Evolutionary conservation across 2,888 invertebrate species (phyloP).

Genomic region (Ophraella communa): DNA sequence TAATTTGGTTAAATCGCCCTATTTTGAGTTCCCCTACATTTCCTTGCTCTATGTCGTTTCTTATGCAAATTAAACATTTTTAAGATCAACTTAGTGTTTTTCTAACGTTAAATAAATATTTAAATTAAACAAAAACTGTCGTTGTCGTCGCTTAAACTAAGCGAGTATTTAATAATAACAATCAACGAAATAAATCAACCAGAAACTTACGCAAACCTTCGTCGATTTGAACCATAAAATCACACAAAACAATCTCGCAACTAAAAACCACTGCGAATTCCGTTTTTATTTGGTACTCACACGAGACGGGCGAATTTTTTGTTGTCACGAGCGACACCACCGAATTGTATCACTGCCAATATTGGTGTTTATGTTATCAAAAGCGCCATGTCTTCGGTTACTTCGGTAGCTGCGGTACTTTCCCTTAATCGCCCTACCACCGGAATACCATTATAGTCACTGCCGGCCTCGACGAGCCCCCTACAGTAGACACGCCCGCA

Average conservation of each 20-base stretch:
- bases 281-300: background rate
- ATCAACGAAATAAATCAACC: background rate
- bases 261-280: background rate
- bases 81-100: too few relatives aligned
- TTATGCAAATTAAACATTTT: too few relatives aligned
- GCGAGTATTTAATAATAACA: too few relatives aligned
- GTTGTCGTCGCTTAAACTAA: background rate
- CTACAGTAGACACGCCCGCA: constrained; percentile 31
- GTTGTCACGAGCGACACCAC: constrained; percentile 10
- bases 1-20: too few relatives aligned
- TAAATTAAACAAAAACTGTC: too few relatives aligned
- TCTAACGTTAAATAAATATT: too few relatives aligned
- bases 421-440: constrained; percentile 37
- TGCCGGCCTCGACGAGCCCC: constrained; percentile 38
- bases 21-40: too few relatives aligned
- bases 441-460: background rate
- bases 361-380: constrained; percentile 19
- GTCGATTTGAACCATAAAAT: constrained; percentile 7
- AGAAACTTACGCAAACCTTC: constrained; percentile 1
- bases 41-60: too few relatives aligned
- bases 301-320: background rate
- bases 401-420: constrained; percentile 38
- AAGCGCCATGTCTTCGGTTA: constrained; percentile 30
- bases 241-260: constrained; percentile 7
- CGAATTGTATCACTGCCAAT: background rate